Conservation (phyloP, 1,140 invertebrate genomes). For the Bombus affinis region DNA sequence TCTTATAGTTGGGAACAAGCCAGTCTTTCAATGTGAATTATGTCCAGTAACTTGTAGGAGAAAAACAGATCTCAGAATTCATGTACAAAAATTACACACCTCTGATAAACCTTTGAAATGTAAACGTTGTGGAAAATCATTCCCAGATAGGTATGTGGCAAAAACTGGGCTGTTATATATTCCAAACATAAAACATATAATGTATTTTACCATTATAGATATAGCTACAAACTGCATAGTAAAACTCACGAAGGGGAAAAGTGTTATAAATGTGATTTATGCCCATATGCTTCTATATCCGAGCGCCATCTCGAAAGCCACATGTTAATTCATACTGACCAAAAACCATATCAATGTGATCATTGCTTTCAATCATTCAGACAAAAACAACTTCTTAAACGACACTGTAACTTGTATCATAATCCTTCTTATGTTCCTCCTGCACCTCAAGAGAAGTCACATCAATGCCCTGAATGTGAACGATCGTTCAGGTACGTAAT, state of each 20-base stretch:
- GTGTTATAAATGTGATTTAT: constrained; percentile 97
- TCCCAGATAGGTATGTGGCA: constrained; percentile 89
- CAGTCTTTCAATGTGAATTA: constrained; percentile 96
- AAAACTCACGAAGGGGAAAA: constrained; percentile 98
- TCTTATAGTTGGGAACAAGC: constrained; percentile 92
- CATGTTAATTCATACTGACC: constrained; percentile 97
- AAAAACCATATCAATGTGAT: constrained; percentile 94
- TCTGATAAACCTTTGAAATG: constrained; percentile 96
- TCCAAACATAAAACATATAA: constrained; percentile 28
- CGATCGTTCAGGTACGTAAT: constrained; percentile 86
- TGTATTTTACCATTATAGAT: constrained; percentile 77
- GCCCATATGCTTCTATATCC: constrained; percentile 96
- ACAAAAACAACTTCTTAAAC: constrained; percentile 95
- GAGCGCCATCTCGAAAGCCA: constrained; percentile 97
- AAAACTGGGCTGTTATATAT: neutral
- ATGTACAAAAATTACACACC: constrained; percentile 97
- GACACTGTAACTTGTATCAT: constrained; percentile 97
- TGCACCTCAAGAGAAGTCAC: constrained; percentile 93
- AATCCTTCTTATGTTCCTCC: constrained; percentile 95
- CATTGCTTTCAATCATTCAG: constrained; percentile 91
- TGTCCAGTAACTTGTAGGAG: constrained; percentile 98
- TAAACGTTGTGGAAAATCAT: constrained; percentile 95
- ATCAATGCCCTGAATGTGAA: constrained; percentile 94
- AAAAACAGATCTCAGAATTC: constrained; percentile 97
- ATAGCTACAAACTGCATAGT: constrained; percentile 88